Conservation (phyloP, 2,113 vertebrate species). For the Solea solea region DNA sequence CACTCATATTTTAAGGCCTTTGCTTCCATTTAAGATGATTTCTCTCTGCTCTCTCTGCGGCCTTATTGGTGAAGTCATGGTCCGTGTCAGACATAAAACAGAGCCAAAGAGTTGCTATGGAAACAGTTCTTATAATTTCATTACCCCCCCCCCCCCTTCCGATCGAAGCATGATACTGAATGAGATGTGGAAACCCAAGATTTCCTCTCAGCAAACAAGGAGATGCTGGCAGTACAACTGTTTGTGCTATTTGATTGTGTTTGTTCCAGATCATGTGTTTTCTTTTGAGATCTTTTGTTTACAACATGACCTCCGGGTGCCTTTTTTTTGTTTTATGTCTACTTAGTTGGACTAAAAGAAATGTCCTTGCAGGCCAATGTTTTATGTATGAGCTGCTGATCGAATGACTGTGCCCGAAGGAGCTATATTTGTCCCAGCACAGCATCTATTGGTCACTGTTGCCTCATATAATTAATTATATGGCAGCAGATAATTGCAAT, state of each 20-base stretch:
- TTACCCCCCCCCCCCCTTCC: conserved; percentile 49
- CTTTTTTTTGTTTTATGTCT: background rate
- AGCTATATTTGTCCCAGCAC: background rate
- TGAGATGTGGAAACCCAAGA: conserved; percentile 4
- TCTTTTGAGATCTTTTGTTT: background rate
- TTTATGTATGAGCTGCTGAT: conserved; percentile 17
- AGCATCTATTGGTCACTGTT: background rate
- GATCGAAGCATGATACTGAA: conserved; percentile 35
- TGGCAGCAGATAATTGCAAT: background rate
- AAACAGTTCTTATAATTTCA: conserved; percentile 68
- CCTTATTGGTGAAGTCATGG: conserved; percentile 43
- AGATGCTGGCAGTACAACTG: background rate
- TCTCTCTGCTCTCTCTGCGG: conserved; percentile 16
- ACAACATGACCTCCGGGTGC: background rate
- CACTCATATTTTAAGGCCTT: conserved; percentile 11
- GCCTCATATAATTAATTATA: conserved; percentile 2
- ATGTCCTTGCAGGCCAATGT: background rate
- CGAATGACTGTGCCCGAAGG: background rate
- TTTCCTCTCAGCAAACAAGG: background rate
- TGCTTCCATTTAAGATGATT: conserved; percentile 52
- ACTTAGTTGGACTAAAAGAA: no score
- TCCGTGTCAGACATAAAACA: conserved; percentile 34
- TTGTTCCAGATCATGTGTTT: background rate
- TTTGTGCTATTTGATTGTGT: background rate
- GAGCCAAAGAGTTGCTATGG: conserved; percentile 69